Base-by-base conservation (phyloP, 2,797 vertebrate species). In the Notolepis coatsorum region DNA sequence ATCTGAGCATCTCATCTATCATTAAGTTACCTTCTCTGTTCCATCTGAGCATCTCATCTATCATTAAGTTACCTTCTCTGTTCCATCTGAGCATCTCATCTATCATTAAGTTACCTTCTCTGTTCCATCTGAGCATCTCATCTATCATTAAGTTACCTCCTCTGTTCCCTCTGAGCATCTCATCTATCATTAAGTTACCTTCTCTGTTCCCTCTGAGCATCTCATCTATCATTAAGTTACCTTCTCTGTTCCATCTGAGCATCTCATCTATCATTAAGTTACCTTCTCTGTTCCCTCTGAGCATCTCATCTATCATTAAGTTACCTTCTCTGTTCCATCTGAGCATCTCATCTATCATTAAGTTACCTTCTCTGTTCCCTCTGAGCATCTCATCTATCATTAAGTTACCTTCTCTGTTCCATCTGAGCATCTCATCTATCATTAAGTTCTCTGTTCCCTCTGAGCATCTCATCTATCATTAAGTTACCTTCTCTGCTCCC, bases 361-460 rank as follows among this genome's bases (percentile, higher is more conserved):
- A n/a, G n/a, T n/a, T 71, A 96, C 95, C 93, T 96, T 96, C 57
- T 96, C 95, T 57, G 91, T 55, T 57, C 91, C 49, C 80, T 98
- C 96, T 58, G 94, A 95, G 51, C 92, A 92, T 37, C 97, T 94
- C 13, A 97, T 99, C 0, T 7, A 47, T n/a, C n/a, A n/a, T n/a
- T n/a, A n/a, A n/a, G n/a, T n/a, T 71, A 96, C 95, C 93, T 96
- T 96, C 57, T 96, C 95, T 57, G 91, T 55, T 57, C 91, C 49
- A 80, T 98, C 96, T 58, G 94, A 95, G 51, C 92, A 92, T 37
- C 97, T 94, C 13, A 97, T 99, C n/a, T n/a, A n/a, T n/a, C n/a
- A n/a, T n/a, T n/a, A n/a, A n/a, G n/a, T n/a, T n/a, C n/a, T n/a
- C n/a, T n/a, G n/a, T n/a, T n/a, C n/a, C n/a, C n/a, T n/a, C n/a